Percentiles rank a stretch among this genome's conserved stretches.
phyloP scores from a whole-genome alignment of 2,113 vertebrate genomes.

The Melanocharis versteri region DNA sequence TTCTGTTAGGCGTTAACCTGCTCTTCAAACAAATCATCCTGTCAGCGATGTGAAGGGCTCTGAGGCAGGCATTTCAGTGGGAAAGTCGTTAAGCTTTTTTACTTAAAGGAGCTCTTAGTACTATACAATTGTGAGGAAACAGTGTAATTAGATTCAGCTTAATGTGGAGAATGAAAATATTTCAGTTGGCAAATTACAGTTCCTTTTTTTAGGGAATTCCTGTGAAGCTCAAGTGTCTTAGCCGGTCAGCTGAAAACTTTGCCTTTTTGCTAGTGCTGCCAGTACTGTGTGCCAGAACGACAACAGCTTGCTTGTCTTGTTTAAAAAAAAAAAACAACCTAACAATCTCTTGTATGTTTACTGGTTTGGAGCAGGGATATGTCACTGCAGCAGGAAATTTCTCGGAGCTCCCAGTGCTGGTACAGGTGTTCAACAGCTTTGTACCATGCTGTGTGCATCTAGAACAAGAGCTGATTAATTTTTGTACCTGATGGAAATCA shows the following conservation, averaged over 20 bases:
- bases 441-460: not conserved
- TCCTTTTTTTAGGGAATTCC: conserved; percentile 30
- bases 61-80: not conserved
- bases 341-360: not conserved
- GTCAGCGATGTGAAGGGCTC: not conserved
- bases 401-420: not conserved
- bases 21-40: not conserved
- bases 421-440: not conserved
- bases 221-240: conserved; percentile 1
- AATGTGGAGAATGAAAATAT: conserved; percentile 40
- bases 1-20: not conserved
- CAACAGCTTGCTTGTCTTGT: not conserved
- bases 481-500: not conserved
- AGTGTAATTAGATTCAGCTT: conserved; percentile 32
- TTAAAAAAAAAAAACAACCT: not conserved
- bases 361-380: not conserved
- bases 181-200: conserved; percentile 23
- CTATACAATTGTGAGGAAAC: conserved; percentile 1
- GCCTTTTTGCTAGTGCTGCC: not conserved
- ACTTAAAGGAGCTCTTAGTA: not conserved
- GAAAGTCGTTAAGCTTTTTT: not conserved
- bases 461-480: not conserved
- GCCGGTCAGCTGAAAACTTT: not conserved
- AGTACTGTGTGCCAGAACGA: not conserved
- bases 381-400: not conserved